Evolutionary conservation across 2,888 invertebrate genomes (phyloP), one percentile per base, ranked within the genome.

Genomic region (Tetramorium bicarinatum): DNA sequence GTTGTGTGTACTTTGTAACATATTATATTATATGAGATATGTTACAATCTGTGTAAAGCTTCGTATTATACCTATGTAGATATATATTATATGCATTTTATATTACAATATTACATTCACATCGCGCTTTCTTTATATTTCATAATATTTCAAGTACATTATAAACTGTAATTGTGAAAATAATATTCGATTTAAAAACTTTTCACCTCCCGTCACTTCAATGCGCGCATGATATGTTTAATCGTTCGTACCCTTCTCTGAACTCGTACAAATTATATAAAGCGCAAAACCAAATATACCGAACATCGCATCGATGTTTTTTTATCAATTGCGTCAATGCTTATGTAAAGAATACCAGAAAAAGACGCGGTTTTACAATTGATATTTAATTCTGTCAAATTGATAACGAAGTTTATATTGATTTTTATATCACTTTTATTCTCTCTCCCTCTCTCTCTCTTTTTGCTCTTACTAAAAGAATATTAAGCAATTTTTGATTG

Each of bases 101-200:
- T 9, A 34, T 61, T 61, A 34, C 9, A 34, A 61, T 38, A 64
- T 38, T 34, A 61, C 4, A 59, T 29, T 21, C 13, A 13, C 4
- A 41, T 41, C 7, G 0, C 0, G 21, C 13, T 21, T 62, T 64
- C 11, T n/a, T 38, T 62, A 41, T 21, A 41, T 62, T 41, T 64
- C 0, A 41, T 21, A 41, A 64, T 41, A 41, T 41, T 21, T 64
- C 41, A 64, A 64, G 7, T 21, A 21, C 21, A 41, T 41, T 38
- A 41, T 21, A 44, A 92, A 92, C 91, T 91, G 93, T 87, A 85
- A 74, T 41, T 74, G 25, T 77, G 85, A 85, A 66, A 25, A 66
- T 66, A 66, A 66, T 66, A 3, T 47, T 47, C 8, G 25, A 47
- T 47, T 66, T 41, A 7, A 41, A 66, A 66, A 66, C 18, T 66